A percentile compares a stretch with the other conserved stretches of the same genome.
These are phyloP conservation scores for Candidula unifasciata DNA, from an alignment of 2,888 invertebrate species.

Conservation along the genomic window DNA sequence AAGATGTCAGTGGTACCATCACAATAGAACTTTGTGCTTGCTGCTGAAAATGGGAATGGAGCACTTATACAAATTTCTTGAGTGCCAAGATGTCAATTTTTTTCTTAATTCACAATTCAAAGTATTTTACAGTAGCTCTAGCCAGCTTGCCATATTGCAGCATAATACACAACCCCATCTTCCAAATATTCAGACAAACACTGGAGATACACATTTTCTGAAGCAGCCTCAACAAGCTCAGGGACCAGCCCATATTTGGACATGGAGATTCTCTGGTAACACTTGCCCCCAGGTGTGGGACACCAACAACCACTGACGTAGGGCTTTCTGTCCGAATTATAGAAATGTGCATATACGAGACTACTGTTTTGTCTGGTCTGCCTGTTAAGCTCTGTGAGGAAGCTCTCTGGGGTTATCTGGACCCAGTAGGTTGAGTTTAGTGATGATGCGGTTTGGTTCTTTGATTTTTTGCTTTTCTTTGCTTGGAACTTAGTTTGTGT, in stretches of 20 bases:
- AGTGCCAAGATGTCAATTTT: too few species aligned
- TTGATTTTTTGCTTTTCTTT: slow-evolving; percentile 16
- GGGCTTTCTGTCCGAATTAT: slow-evolving; percentile 58
- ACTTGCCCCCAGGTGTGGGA: slow-evolving; percentile 53
- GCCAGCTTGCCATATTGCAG: slow-evolving; percentile 65
- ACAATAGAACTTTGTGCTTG: too few species aligned
- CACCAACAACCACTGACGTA: slow-evolving; percentile 71
- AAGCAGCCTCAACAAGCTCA: slow-evolving; percentile 67
- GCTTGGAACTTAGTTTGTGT: slow-evolving; percentile 53
- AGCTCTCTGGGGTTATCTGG: slow-evolving; percentile 63
- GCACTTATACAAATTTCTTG: too few species aligned
- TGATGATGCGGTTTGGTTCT: background rate
- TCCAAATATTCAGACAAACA: slow-evolving; percentile 68
- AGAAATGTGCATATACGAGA: slow-evolving; percentile 68
- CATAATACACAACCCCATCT: slow-evolving; percentile 68
- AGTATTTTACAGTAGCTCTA: background rate
- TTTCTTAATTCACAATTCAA: background rate
- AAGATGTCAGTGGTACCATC: too few species aligned
- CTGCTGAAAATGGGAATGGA: too few species aligned
- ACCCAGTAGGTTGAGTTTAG: slow-evolving; percentile 55
- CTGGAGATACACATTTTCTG: slow-evolving; percentile 61
- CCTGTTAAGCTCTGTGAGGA: slow-evolving; percentile 62
- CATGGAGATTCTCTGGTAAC: slow-evolving; percentile 69
- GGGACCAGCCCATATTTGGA: slow-evolving; percentile 71
- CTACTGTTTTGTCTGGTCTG: slow-evolving; percentile 56